These are phyloP conservation scores for Phataginus tetradactyla DNA, from an alignment of 2,797 vertebrate species.

Conservation along the genomic window DNA sequence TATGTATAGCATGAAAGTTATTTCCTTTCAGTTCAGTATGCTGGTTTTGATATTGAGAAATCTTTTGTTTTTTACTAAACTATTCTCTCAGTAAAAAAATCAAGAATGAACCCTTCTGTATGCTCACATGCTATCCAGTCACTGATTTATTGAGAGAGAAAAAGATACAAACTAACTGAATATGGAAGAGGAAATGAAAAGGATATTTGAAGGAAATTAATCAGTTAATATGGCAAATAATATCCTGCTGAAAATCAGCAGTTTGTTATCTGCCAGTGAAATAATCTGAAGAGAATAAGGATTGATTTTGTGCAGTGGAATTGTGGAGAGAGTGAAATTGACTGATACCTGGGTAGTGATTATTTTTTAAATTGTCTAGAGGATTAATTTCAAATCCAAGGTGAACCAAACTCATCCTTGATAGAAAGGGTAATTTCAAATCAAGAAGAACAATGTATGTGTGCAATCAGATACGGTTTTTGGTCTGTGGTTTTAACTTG, in stretches of 20 bases:
- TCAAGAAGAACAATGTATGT: not conserved
- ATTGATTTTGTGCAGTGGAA: slow-evolving; percentile 46
- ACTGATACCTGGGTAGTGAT: not conserved
- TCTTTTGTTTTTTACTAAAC: not conserved
- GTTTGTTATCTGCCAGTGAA: slow-evolving; percentile 14
- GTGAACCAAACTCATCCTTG: not conserved
- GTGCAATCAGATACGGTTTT: not conserved
- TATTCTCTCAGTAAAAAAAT: slow-evolving; percentile 27
- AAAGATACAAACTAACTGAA: slow-evolving; percentile 8
- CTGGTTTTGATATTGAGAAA: not conserved
- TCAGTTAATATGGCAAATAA: slow-evolving; percentile 46
- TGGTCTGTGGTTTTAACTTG: not conserved
- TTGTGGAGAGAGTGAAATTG: not conserved
- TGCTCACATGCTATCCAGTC: not conserved
- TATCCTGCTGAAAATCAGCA: slow-evolving; percentile 55
- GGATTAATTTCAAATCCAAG: slow-evolving; percentile 51
- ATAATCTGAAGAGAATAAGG: slow-evolving; percentile 37
- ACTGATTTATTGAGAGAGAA: not conserved
- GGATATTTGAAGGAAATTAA: slow-evolving; percentile 40
- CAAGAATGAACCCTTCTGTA: not conserved
- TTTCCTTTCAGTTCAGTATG: not conserved
- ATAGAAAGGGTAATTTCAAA: slow-evolving; percentile 24
- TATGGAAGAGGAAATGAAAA: slow-evolving; percentile 58
- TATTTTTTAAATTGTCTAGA: slow-evolving; percentile 27
- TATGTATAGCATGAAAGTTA: not conserved